A percentile compares a stretch with the other conserved stretches of the same genome.
Conservation (phyloP, 2,113 vertebrate genomes). For the Pterocles orientalis region DNA sequence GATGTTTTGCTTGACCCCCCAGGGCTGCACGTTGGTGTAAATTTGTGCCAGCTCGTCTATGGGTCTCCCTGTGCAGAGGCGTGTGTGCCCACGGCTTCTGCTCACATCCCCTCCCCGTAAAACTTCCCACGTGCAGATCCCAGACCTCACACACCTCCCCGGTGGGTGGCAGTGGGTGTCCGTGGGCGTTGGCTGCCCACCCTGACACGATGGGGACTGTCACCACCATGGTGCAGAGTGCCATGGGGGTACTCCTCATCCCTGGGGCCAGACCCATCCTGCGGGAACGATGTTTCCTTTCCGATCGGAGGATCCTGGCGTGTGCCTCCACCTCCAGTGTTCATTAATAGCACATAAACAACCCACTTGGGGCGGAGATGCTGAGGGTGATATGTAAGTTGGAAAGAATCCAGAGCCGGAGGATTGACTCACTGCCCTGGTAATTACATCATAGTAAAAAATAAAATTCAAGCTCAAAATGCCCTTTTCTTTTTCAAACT, state of each 20-base stretch:
- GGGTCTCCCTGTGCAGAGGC: not conserved
- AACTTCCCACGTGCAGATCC: accelerated
- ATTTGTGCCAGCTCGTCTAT: not conserved
- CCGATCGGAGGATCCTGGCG: not conserved
- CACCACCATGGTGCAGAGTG: accelerated
- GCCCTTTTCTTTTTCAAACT: not conserved
- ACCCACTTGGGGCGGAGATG: not conserved
- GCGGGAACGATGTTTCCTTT: accelerated
- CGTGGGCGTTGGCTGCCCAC: not conserved
- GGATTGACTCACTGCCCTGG: not conserved
- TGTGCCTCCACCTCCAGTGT: not conserved
- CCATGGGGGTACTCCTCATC: accelerated
- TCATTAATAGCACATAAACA: not conserved
- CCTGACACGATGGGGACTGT: not conserved
- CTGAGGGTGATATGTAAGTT: not conserved
- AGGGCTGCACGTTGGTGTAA: not conserved
- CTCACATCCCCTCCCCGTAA: accelerated
- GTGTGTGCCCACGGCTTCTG: not conserved
- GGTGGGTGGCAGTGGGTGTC: not conserved
- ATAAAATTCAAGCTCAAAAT: not conserved
- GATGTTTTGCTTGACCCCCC: not conserved
- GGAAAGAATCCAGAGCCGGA: not conserved
- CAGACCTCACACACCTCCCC: not conserved
- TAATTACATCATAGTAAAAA: not conserved
- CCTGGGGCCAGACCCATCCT: not conserved